These are phyloP conservation scores for western clawed frog (Xenopus tropicalis) DNA, from an alignment of 2,113 vertebrate species.

Conservation along the genomic window DNA sequence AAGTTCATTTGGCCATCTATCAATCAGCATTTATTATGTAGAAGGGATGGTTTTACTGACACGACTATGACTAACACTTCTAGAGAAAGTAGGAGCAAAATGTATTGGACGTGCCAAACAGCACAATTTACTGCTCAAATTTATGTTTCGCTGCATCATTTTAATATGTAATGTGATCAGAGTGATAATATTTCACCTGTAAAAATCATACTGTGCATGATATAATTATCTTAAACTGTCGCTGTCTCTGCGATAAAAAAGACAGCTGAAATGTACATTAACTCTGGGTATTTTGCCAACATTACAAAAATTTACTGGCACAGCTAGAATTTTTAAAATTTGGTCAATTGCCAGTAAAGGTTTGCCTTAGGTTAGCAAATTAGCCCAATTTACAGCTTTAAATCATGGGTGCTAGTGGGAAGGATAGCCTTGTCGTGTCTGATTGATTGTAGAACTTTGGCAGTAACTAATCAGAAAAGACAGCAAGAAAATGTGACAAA, in stretches of 20 bases:
- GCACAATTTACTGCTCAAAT: constrained; percentile 29
- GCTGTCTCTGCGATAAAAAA: constrained; percentile 40
- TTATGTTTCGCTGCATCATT: constrained; percentile 36
- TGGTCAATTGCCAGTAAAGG: constrained; percentile 37
- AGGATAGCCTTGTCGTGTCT: constrained; percentile 36
- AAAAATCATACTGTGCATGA: constrained; percentile 33
- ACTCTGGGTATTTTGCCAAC: constrained; percentile 41
- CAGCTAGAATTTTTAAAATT: constrained; percentile 37
- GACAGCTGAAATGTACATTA: constrained; percentile 43
- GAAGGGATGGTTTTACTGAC: constrained; percentile 17
- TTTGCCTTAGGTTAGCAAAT: constrained; percentile 43
- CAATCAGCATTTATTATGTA: constrained; percentile 15
- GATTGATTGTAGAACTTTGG: constrained; percentile 41
- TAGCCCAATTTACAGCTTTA: constrained; percentile 45
- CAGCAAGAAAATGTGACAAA: constrained; percentile 27
- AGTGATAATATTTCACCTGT: constrained; percentile 40
- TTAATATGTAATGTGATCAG: constrained; percentile 44
- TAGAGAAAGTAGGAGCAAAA: constrained; percentile 23
- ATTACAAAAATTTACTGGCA: constrained; percentile 42
- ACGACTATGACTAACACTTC: not conserved
- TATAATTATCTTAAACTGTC: constrained; percentile 41
- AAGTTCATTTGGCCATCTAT: not conserved
- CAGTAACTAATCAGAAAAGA: constrained; percentile 39
- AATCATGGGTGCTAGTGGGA: constrained; percentile 31
- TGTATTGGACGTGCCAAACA: constrained; percentile 31